These are phyloP conservation scores for Criorhina ranunculi DNA, from an alignment of 2,888 invertebrate genomes.

Conservation along the genomic window DNA sequence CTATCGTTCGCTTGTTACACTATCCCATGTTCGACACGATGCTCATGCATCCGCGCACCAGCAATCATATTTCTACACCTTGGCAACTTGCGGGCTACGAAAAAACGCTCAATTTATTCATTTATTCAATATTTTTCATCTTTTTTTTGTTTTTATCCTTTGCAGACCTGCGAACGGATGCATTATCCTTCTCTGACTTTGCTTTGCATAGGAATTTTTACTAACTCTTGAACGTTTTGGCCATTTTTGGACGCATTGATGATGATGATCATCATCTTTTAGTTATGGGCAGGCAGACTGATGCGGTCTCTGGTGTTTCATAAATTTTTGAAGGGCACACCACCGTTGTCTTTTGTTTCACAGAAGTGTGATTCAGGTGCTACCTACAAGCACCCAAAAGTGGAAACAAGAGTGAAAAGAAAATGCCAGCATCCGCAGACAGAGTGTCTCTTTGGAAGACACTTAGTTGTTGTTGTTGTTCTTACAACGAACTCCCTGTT, in stretches of 20 bases:
- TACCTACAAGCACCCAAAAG: neutral
- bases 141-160: conserved; percentile 20
- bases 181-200: conserved; percentile 47
- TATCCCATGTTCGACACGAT: conserved; percentile 70
- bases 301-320: conserved; percentile 70
- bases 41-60: conserved; percentile 61
- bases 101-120: conserved; percentile 64
- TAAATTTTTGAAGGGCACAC: conserved; percentile 74
- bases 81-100: conserved; percentile 36
- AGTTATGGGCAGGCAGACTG: conserved; percentile 60
- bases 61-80: conserved; percentile 76
- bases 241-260: conserved; percentile 57
- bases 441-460: conserved; percentile 66
- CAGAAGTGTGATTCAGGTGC: conserved; percentile 68
- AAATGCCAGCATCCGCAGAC: conserved; percentile 71
- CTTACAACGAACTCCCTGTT: neutral
- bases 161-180: conserved; percentile 37
- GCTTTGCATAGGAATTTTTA: conserved; percentile 75
- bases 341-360: conserved; percentile 51
- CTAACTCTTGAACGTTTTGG: conserved; percentile 61
- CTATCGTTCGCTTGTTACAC: conserved; percentile 73
- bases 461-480: conserved; percentile 29
- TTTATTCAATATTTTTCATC: conserved; percentile 74
- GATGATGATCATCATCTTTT: conserved; percentile 69
- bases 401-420: conserved; percentile 14